Evolutionary conservation across 2,113 vertebrate genomes (phyloP), one percentile per base, ranked within the genome.

Genomic region (Dinomys branickii): DNA sequence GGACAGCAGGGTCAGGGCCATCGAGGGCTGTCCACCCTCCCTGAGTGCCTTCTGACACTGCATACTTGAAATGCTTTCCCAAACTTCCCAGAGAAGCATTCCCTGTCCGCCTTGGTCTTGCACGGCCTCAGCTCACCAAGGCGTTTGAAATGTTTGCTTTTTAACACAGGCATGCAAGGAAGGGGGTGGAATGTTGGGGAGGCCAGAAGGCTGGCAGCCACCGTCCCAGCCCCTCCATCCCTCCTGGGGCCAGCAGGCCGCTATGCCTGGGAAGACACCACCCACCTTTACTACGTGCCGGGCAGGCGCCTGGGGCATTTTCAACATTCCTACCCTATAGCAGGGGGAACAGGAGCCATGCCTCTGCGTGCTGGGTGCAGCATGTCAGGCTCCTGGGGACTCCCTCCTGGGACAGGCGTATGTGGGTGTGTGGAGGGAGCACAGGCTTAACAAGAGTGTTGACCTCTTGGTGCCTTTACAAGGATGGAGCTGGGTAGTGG

Each of bases 51-150:
- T 20, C 61, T 73, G 38, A 47, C 85, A 26, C 52, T 6, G 10
- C 95, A 94, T 91, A 91, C 50, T 96, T 91, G 95, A 80, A 58
- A 97, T 95, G 80, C 91, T 91, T 96, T 94, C 94, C 91, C 89
- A 92, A 95, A 96, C 95, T 82, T 52, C 1, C 75, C 75, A 78
- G 47, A 90, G 96, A 44, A 38, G 87, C 56, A 8, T 58, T 96
- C 90, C 90, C 93, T 91, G 95, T 85, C 58, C 2, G 82, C 58
- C 56, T 89, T 84, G n/a, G 52, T 58, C 81, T 83, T 41, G 22
- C 94, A 1, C 22, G 81, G 94, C 81, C 35, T 90, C 47, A 5
- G 83, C 78, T 88, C n/a, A 16, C 81, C 88, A 96, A 83, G 85
- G 78, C 54, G 0, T 86, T 86, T 63, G 88, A 88, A 59, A 92